Percentiles rank a stretch among this genome's conserved stretches.
Evolutionary conservation across 1,140 invertebrate species (phyloP).

Genomic region (Atta colombica): DNA sequence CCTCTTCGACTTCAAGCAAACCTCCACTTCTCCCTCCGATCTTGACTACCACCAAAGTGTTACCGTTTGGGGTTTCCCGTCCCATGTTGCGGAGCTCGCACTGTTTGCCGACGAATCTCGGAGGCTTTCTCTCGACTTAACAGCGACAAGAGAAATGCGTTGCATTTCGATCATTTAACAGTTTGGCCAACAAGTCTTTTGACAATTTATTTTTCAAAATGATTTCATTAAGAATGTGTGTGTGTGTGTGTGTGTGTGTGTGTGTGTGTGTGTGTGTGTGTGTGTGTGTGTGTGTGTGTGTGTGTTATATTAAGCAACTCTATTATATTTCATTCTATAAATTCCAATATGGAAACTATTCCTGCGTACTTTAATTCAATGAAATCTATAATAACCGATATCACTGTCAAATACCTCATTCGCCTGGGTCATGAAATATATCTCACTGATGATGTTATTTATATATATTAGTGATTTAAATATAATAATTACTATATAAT

Average conservation of each 20-base stretch:
- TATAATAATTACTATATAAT: not conserved
- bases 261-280: too few species aligned
- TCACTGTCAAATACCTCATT: not conserved
- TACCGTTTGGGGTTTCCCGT: conserved; percentile 82
- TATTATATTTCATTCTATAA: not conserved
- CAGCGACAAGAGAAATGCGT: conserved; percentile 52
- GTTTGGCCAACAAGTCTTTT: not conserved
- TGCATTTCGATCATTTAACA: conserved; percentile 55
- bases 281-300: too few species aligned
- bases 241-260: too few species aligned
- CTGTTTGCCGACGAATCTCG: conserved; percentile 76
- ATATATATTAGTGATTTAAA: not conserved
- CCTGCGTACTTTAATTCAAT: not conserved
- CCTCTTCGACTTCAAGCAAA: conserved; percentile 67
- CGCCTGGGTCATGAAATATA: not conserved
- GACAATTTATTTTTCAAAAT: not conserved
- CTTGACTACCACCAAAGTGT: conserved; percentile 74
- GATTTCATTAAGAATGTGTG: not conserved
- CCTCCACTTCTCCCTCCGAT: conserved; percentile 49
- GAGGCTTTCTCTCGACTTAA: conserved; percentile 75
- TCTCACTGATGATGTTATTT: not conserved
- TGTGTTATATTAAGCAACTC: not conserved
- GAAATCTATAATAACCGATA: not conserved
- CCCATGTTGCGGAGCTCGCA: conserved; percentile 58
- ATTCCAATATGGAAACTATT: conserved; percentile 7